phyloP scores from a whole-genome alignment of 2,888 invertebrate species.

The Apamea epomidion region DNA sequence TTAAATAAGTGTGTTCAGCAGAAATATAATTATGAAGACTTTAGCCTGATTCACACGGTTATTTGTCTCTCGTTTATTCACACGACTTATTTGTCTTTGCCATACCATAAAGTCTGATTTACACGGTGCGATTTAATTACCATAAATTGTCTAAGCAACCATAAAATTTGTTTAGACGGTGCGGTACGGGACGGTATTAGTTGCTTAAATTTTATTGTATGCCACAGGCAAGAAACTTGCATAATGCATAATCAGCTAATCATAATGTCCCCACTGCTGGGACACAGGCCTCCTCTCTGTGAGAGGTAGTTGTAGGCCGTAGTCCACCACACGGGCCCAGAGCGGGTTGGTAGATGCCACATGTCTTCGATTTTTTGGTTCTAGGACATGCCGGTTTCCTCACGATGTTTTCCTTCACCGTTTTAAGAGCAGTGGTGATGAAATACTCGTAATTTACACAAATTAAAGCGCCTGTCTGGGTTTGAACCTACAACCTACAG shows the following conservation, averaged over 20 bases:
- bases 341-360: no score
- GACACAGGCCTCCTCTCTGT: no score
- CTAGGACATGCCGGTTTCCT: no score
- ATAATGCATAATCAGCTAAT: background rate
- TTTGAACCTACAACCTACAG: background rate
- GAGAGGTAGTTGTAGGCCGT: no score
- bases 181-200: background rate
- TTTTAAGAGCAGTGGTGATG: background rate
- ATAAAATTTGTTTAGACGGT: background rate
- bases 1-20: slow-evolving; percentile 8
- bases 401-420: background rate
- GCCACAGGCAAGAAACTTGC: background rate
- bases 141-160: background rate
- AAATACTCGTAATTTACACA: background rate
- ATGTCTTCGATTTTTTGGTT: no score
- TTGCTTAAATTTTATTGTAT: background rate
- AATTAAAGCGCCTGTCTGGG: no score
- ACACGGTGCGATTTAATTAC: background rate
- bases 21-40: background rate
- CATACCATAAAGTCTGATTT: background rate
- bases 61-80: no score
- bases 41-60: background rate
- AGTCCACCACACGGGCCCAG: no score
- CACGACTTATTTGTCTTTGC: background rate
- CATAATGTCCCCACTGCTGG: background rate